Percentiles rank a stretch among this genome's conserved stretches.
These are phyloP conservation scores for Nephotettix cincticeps DNA, from an alignment of 1,140 invertebrate genomes.

Conservation along the genomic window DNA sequence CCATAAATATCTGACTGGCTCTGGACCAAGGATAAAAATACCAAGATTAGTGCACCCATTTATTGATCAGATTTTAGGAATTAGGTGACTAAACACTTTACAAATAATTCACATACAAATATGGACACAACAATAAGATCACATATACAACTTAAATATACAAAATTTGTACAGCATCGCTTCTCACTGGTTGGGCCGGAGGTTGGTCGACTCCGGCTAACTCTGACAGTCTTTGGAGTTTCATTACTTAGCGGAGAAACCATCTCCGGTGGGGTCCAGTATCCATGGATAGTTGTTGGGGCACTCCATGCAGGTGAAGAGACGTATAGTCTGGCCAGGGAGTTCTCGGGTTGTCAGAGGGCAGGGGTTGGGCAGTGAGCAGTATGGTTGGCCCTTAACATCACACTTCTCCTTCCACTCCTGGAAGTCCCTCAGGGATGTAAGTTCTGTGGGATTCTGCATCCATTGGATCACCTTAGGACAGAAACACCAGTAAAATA, in stretches of 20 bases:
- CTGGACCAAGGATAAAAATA: no score
- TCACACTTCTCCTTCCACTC: slow-evolving; percentile 97
- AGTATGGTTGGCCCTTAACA: slow-evolving; percentile 90
- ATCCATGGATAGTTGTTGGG: slow-evolving; percentile 96
- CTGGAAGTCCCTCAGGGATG: slow-evolving; percentile 83
- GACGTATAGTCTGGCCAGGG: slow-evolving; percentile 85
- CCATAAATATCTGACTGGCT: no score
- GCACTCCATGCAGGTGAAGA: slow-evolving; percentile 95
- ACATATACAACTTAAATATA: slow-evolving; percentile 11
- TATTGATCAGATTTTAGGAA: no score
- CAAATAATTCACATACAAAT: background rate
- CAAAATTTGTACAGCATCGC: background rate
- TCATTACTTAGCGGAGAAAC: slow-evolving; percentile 69
- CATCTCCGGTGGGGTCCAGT: slow-evolving; percentile 91
- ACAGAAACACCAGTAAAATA: background rate
- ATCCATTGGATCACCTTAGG: slow-evolving; percentile 92
- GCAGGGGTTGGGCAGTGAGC: slow-evolving; percentile 88
- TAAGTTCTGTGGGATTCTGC: slow-evolving; percentile 90
- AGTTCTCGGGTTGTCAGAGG: slow-evolving; percentile 86
- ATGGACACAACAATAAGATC: background rate
- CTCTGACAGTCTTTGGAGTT: background rate
- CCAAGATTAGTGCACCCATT: no score
- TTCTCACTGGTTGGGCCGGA: background rate
- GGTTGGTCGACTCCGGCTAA: background rate
- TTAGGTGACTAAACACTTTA: no score